These are phyloP conservation scores for Meteorus colon DNA, from an alignment of 2,888 invertebrate species.

Conservation along the genomic window DNA sequence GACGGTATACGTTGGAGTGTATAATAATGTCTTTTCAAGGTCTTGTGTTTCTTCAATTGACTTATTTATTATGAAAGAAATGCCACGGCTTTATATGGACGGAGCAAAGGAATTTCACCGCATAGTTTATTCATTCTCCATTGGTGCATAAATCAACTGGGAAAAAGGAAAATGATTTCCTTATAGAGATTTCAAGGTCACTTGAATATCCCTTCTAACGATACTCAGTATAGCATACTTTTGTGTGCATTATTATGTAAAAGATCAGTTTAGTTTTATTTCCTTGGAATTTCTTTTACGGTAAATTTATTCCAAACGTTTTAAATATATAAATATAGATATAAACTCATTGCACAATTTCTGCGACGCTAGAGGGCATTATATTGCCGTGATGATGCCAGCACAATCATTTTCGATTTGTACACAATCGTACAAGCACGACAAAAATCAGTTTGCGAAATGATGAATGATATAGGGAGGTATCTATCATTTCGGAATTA, in stretches of 20 bases:
- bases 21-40: conserved; percentile 12
- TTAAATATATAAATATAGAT: background rate
- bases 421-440: background rate
- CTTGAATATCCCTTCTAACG: background rate
- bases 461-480: background rate
- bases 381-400: background rate
- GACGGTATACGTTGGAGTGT: conserved; percentile 29
- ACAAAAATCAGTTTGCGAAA: background rate
- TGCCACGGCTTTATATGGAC: background rate
- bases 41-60: background rate
- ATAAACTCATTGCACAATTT: conserved; percentile 9
- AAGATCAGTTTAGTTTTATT: background rate
- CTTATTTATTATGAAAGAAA: background rate
- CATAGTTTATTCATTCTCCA: background rate
- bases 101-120: background rate
- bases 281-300: background rate
- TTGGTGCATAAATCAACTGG: background rate
- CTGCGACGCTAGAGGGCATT: background rate
- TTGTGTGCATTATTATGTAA: background rate
- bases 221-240: background rate
- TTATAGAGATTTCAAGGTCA: conserved; percentile 10
- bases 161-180: background rate
- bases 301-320: background rate
- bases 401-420: background rate
- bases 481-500: background rate